Percentiles rank a stretch among this genome's conserved stretches.
phyloP scores from a whole-genome alignment of 2,797 vertebrate genomes.

The Gambusia yucatana region DNA sequence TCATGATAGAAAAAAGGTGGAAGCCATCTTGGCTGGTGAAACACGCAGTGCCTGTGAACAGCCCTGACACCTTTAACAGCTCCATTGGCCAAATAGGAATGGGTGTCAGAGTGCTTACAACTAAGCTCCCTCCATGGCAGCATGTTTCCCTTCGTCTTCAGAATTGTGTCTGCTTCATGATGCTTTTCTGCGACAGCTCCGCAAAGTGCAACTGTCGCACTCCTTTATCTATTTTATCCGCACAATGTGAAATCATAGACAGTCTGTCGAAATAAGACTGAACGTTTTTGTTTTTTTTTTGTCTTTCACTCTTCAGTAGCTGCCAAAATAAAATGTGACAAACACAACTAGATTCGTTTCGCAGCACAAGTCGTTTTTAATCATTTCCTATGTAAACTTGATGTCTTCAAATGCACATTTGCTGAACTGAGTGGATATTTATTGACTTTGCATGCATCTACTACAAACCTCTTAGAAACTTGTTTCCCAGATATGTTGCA shows the following conservation, averaged over 20 bases:
- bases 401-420: conserved; percentile 33
- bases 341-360: conserved; percentile 65
- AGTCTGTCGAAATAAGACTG: conserved; percentile 24
- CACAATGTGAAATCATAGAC: conserved; percentile 27
- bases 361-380: conserved; percentile 53
- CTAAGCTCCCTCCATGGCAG: conserved; percentile 73
- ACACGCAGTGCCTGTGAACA: conserved; percentile 87
- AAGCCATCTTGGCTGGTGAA: conserved; percentile 85
- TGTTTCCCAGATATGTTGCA: conserved; percentile 33
- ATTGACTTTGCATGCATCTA: conserved; percentile 31
- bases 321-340: conserved; percentile 68
- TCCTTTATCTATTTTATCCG: conserved; percentile 36
- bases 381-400: conserved; percentile 36
- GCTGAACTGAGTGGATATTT: conserved; percentile 23
- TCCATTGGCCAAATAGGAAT: conserved; percentile 82
- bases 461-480: conserved; percentile 38
- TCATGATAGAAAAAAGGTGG: conserved; percentile 85
- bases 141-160: conserved; percentile 59
- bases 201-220: conserved; percentile 42
- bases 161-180: conserved; percentile 54
- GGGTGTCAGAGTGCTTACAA: conserved; percentile 83
- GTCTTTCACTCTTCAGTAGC: conserved; percentile 37
- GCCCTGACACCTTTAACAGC: conserved; percentile 85
- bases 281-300: conserved; percentile 21
- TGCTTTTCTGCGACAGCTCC: conserved; percentile 29